Conservation (phyloP, 2,888 invertebrate species). For the Synanthedon myopaeformis region DNA sequence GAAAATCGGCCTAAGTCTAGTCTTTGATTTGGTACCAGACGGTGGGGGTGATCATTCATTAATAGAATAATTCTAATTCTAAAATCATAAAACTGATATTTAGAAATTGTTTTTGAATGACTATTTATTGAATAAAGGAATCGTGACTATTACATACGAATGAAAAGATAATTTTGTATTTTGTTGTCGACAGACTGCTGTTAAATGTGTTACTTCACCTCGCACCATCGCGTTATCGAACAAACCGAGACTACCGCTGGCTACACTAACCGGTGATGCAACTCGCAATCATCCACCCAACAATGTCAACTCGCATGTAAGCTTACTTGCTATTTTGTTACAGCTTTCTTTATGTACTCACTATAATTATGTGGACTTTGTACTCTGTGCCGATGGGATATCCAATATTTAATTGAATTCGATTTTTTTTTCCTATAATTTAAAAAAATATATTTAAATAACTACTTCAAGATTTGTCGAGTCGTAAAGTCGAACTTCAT, state of each 20-base stretch:
- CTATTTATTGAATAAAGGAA: neutral
- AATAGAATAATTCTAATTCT: too few species aligned
- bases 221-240: slow-evolving; percentile 62
- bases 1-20: too few species aligned
- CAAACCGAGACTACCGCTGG: slow-evolving; percentile 57
- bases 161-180: neutral
- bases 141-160: neutral
- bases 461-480: too few species aligned
- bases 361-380: too few species aligned
- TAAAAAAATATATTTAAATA: too few species aligned
- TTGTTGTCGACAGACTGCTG: slow-evolving; percentile 50
- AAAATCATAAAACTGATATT: slow-evolving; percentile 3
- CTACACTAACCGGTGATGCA: slow-evolving; percentile 50
- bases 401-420: too few species aligned
- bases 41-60: too few species aligned
- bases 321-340: slow-evolving; percentile 14
- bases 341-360: too few species aligned
- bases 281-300: slow-evolving; percentile 58
- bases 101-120: slow-evolving; percentile 2
- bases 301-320: slow-evolving; percentile 65
- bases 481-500: too few species aligned
- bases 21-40: too few species aligned
- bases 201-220: slow-evolving; percentile 65
- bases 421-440: too few species aligned
- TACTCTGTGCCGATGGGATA: too few species aligned